Evolutionary conservation across 2,888 invertebrate genomes (phyloP).

Genomic region (Sceliomorpha sp.): DNA sequence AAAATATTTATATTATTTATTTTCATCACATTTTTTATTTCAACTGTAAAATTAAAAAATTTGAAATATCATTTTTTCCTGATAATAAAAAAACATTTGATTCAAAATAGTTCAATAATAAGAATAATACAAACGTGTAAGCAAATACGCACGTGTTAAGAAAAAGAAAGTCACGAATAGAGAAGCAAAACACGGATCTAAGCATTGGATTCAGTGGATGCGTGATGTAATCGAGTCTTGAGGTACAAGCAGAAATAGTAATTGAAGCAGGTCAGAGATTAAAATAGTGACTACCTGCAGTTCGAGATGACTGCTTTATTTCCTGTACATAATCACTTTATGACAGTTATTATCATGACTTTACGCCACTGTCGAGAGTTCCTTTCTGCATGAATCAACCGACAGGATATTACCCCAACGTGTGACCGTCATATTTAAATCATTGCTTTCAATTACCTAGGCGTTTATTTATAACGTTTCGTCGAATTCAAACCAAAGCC

Average conservation of each 20-base stretch:
- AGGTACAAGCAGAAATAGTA: slow-evolving; percentile 33
- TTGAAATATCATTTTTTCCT: no score
- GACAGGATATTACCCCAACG: slow-evolving; percentile 14
- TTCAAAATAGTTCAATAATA: no score
- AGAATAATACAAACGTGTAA: no score
- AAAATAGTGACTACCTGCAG: slow-evolving; percentile 33
- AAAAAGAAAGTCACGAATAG: neutral
- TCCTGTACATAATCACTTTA: slow-evolving; percentile 26
- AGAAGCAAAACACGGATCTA: slow-evolving; percentile 5
- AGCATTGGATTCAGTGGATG: slow-evolving; percentile 9
- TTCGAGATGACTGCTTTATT: slow-evolving; percentile 32
- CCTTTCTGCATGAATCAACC: slow-evolving; percentile 18
- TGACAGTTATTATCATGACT: slow-evolving; percentile 18
- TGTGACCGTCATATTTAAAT: slow-evolving; percentile 17
- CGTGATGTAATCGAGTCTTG: slow-evolving; percentile 28
- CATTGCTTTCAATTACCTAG: slow-evolving; percentile 9
- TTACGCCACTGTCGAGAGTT: slow-evolving; percentile 15
- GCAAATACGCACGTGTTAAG: neutral
- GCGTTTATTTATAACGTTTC: slow-evolving; percentile 10
- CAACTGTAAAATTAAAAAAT: no score
- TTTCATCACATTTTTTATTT: no score
- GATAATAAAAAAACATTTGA: no score
- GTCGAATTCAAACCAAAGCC: neutral
- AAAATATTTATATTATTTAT: no score
- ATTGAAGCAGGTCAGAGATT: slow-evolving; percentile 38